Percentiles rank a stretch among this genome's conserved stretches.
These are phyloP conservation scores for Rhegmatorhina hoffmannsi DNA, from an alignment of 2,113 vertebrate species.

Conservation along the genomic window DNA sequence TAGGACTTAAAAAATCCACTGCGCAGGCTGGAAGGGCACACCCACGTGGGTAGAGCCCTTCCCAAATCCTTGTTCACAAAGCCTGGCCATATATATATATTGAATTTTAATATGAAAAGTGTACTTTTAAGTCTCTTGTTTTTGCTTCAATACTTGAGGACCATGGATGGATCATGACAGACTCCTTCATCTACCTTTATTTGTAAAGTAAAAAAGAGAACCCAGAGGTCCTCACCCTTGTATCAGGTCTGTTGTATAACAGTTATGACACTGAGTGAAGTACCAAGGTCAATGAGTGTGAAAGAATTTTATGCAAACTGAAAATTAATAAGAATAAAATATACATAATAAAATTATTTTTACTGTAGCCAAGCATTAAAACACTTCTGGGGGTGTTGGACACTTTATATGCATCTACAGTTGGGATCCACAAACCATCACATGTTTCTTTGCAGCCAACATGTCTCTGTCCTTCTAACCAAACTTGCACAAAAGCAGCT, in stretches of 20 bases:
- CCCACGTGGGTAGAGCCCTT: too few species aligned
- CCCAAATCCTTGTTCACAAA: too few species aligned
- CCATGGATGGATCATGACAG: background rate
- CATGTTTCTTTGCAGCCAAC: fast-evolving
- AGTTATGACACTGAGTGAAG: background rate
- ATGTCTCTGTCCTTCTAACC: background rate
- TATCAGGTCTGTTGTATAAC: background rate
- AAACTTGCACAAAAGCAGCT: background rate
- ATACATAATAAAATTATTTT: background rate
- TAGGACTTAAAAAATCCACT: too few species aligned
- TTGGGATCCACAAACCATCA: background rate
- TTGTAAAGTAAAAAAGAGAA: background rate
- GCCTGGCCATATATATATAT: too few species aligned
- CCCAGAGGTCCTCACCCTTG: background rate
- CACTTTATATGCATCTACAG: background rate
- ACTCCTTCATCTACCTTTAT: background rate
- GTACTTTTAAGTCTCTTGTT: background rate
- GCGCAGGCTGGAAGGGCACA: too few species aligned
- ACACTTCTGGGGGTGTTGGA: fast-evolving
- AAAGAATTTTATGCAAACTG: background rate
- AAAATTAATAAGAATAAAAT: background rate
- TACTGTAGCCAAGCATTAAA: background rate
- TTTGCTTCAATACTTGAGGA: background rate
- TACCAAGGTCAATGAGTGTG: fast-evolving
- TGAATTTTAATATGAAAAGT: background rate